Evolutionary conservation across 2,888 invertebrate species (phyloP), one percentile per base, ranked within the genome.

Genomic region (Caenorhabditis sp.): DNA sequence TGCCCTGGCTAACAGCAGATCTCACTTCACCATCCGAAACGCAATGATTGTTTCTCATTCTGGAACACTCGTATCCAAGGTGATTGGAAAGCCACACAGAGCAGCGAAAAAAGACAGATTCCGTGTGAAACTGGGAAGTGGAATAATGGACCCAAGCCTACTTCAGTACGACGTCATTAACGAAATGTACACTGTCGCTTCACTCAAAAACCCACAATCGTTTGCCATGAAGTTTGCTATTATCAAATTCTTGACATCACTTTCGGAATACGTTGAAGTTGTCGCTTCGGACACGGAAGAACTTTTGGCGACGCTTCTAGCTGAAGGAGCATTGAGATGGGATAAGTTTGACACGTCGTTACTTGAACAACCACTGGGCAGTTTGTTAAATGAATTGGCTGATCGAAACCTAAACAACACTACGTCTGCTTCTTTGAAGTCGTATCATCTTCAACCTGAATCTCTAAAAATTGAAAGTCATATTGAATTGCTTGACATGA

Each of bases 191-290:
- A 78, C 77, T 0, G 68, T 82, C 11, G 68, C 77, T 5, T 28
- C 77, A 1, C 40, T 72, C 15, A 77, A 78, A 15, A 68, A 71
- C 26, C 56, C 77, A 24, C 47, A 64, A 44, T 18, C 56, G 5
- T 77, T 77, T 64, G 77, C 82, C n/a, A 55, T 82, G 68, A 77
- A 72, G 55, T 82, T 72, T 60, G 67, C 77, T 0, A 20, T 78
- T 9, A 68, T 78, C 64, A 82, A 82, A 22, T 78, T 82, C 47
- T n/a, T 82, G 22, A 44, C 26, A 24, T 77, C 71, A 15, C 44
- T 82, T 8, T 78, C 77, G 6, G 67, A 65, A 37, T 69, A 56
- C 28, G n/a, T 82, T 13, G 71, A 77, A 64, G 50, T 82, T 18
- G 70, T 82, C 4, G 55, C 81, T 24, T 18, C 56, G 0, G 68